Percentiles rank a stretch among this genome's conserved stretches.
These are phyloP conservation scores for Troides aeacus DNA, from an alignment of 2,888 invertebrate species.

Conservation along the genomic window DNA sequence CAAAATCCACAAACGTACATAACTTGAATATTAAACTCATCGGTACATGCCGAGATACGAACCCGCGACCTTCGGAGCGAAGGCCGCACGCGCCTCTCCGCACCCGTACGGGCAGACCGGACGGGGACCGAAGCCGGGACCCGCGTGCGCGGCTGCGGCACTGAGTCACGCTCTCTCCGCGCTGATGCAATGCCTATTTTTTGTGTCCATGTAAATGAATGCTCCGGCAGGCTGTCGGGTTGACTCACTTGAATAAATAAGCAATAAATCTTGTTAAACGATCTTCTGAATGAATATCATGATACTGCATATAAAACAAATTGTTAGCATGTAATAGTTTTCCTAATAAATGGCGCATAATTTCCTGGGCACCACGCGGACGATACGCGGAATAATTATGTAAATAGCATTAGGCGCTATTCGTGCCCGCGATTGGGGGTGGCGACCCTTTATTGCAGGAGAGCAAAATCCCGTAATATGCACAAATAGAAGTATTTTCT, in stretches of 20 bases:
- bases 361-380: background rate
- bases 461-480: background rate
- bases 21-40: no score
- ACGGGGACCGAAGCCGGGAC: no score
- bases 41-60: no score
- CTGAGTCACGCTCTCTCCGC: no score
- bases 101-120: no score
- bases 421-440: background rate
- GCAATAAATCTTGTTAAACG: background rate
- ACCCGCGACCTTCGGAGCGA: no score
- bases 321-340: no score
- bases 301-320: background rate
- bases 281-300: background rate
- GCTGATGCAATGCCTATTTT: no score
- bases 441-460: background rate
- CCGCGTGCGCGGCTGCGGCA: no score
- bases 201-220: no score
- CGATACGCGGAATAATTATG: background rate
- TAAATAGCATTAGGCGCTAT: background rate
- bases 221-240: background rate
- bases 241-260: constrained; percentile 1
- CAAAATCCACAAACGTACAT: no score
- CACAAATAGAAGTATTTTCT: background rate
- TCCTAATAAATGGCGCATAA: background rate
- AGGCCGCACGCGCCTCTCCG: no score